Conservation (phyloP, 2,113 vertebrate species). For the Siniperca knerii region DNA sequence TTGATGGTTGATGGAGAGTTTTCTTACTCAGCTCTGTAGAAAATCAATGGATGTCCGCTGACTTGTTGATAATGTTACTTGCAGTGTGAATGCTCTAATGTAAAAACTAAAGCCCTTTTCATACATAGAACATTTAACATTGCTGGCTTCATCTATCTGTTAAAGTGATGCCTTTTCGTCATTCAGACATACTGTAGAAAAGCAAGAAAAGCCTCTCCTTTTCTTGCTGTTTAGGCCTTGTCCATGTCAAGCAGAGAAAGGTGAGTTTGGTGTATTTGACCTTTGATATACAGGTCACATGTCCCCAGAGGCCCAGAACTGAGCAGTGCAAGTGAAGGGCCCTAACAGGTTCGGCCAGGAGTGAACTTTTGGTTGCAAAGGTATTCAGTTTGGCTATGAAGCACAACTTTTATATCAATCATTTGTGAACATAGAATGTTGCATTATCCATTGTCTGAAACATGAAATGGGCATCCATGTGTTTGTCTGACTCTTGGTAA, state of each 20-base stretch:
- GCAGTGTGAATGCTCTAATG: too few relatives aligned
- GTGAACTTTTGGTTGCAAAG: neutral
- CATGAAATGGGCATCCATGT: neutral
- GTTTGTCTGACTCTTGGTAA: neutral
- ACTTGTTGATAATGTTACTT: too few relatives aligned
- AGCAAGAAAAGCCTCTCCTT: neutral
- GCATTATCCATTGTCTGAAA: neutral
- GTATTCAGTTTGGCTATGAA: neutral
- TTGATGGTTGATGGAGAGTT: too few relatives aligned
- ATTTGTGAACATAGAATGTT: too few relatives aligned
- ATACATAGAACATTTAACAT: too few relatives aligned
- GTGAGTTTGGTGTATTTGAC: constrained; percentile 63
- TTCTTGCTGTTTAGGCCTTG: neutral
- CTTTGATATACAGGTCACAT: constrained; percentile 52
- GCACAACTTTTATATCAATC: too few relatives aligned
- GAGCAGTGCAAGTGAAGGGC: neutral
- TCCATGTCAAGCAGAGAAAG: constrained; percentile 24
- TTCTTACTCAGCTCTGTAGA: too few relatives aligned
- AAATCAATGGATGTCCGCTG: too few relatives aligned
- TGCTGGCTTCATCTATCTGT: too few relatives aligned
- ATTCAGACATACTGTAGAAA: too few relatives aligned
- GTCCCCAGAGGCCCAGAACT: constrained; percentile 37
- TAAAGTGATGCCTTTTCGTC: too few relatives aligned
- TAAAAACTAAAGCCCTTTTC: too few relatives aligned
- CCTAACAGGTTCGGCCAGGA: neutral